A percentile compares a stretch with the other conserved stretches of the same genome.
Conservation (phyloP, 2,113 vertebrate species). For the Peromyscus maniculatus region DNA sequence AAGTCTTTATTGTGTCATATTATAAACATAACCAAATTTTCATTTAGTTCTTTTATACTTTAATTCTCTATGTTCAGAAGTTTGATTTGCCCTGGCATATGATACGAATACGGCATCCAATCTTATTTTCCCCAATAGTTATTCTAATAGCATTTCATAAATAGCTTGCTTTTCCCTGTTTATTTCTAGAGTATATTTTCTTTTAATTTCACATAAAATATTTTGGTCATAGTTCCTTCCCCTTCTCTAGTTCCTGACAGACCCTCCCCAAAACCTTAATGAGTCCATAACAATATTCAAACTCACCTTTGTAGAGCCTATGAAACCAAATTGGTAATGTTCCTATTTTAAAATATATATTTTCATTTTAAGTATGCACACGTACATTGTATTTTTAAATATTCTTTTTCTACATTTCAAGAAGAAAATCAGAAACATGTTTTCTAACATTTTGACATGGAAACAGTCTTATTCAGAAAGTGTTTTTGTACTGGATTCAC, state of each 20-base stretch:
- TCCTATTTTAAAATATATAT: slow-evolving; percentile 28
- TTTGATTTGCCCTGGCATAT: slow-evolving; percentile 16
- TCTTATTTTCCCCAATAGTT: slow-evolving; percentile 50
- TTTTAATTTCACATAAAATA: neutral
- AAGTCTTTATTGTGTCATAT: slow-evolving; percentile 26
- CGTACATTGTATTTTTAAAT: slow-evolving; percentile 60
- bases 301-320: neutral
- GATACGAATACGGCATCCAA: neutral
- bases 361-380: slow-evolving; percentile 55
- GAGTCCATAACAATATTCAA: slow-evolving; percentile 59
- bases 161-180: neutral
- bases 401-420: slow-evolving; percentile 62
- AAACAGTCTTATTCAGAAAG: slow-evolving; percentile 64
- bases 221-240: neutral
- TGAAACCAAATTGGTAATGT: slow-evolving; percentile 41
- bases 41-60: slow-evolving; percentile 27
- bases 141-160: slow-evolving; percentile 50
- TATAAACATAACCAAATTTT: slow-evolving; percentile 53
- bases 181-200: neutral
- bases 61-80: slow-evolving; percentile 37
- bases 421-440: slow-evolving; percentile 73
- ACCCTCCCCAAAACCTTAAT: neutral
- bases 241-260: neutral
- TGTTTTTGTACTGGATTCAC: slow-evolving; percentile 60
- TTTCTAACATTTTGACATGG: slow-evolving; percentile 70